Conservation (phyloP, 2,797 vertebrate genomes). For the Gouania willdenowi region DNA sequence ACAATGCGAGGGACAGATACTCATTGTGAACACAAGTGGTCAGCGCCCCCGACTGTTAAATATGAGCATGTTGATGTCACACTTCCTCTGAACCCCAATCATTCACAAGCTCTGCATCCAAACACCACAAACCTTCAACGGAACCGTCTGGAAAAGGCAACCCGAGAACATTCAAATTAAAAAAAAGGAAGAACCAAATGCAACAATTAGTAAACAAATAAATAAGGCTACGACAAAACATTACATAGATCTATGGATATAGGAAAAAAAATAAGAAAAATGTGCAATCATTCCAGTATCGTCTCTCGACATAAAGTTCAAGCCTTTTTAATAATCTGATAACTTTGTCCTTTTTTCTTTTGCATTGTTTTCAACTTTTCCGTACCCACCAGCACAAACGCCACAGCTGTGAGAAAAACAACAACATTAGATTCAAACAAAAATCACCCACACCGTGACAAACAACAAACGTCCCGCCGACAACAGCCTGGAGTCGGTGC, state of each 20-base stretch:
- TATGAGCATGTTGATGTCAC: background rate
- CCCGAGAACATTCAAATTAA: slow-evolving; percentile 57
- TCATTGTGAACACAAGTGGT: too few relatives aligned
- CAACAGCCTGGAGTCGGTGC: slow-evolving; percentile 2
- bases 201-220: slow-evolving; percentile 70
- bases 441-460: too few relatives aligned
- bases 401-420: background rate
- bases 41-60: too few relatives aligned
- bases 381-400: slow-evolving; percentile 8
- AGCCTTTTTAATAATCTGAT: slow-evolving; percentile 51
- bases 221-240: slow-evolving; percentile 73
- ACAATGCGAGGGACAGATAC: too few relatives aligned
- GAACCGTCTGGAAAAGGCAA: slow-evolving; percentile 53
- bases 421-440: too few relatives aligned
- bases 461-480: background rate
- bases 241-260: slow-evolving; percentile 59
- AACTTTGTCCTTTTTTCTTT: slow-evolving; percentile 22
- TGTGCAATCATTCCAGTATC: slow-evolving; percentile 72
- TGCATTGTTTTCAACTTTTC: slow-evolving; percentile 18
- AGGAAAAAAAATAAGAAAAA: slow-evolving; percentile 42
- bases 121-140: background rate
- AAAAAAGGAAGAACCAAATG: slow-evolving; percentile 20
- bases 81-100: background rate
- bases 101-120: too few relatives aligned
- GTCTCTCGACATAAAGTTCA: slow-evolving; percentile 65